Conservation (phyloP, 2,113 vertebrate species). For the Ardeotis arabs region DNA sequence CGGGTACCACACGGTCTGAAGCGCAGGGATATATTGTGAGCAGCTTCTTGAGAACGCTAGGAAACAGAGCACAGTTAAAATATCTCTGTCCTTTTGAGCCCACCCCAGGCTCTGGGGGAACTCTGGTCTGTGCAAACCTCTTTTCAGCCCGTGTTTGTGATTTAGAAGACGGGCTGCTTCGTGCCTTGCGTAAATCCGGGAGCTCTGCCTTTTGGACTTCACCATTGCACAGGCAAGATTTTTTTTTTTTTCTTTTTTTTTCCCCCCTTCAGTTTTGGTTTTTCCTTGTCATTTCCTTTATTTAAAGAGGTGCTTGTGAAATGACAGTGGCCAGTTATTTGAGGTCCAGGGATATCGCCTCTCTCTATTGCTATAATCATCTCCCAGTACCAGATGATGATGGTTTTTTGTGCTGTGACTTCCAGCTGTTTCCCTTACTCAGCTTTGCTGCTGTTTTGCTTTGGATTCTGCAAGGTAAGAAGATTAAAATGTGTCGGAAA, state of each 20-base stretch:
- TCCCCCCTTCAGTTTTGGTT: background rate
- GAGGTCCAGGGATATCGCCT: background rate
- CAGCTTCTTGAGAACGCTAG: background rate
- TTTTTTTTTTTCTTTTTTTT: background rate
- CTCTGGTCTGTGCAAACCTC: background rate
- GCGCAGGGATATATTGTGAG: background rate
- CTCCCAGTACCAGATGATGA: background rate
- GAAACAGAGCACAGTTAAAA: background rate
- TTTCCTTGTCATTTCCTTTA: background rate
- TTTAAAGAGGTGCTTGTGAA: background rate
- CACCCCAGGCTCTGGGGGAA: background rate
- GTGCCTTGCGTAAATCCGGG: accelerated
- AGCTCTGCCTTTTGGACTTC: background rate
- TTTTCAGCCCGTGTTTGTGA: background rate
- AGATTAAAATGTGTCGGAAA: background rate
- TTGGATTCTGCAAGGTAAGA: background rate
- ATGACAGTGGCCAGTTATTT: background rate
- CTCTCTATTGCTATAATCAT: background rate
- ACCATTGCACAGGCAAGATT: background rate
- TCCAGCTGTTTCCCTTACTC: background rate
- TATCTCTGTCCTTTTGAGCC: background rate
- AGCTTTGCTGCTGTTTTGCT: background rate
- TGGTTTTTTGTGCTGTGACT: background rate
- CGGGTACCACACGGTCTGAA: background rate
- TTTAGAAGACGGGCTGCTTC: background rate